A percentile compares a stretch with the other conserved stretches of the same genome.
Conservation (phyloP, 2,113 vertebrate genomes). For the Vulpes vulpes region DNA sequence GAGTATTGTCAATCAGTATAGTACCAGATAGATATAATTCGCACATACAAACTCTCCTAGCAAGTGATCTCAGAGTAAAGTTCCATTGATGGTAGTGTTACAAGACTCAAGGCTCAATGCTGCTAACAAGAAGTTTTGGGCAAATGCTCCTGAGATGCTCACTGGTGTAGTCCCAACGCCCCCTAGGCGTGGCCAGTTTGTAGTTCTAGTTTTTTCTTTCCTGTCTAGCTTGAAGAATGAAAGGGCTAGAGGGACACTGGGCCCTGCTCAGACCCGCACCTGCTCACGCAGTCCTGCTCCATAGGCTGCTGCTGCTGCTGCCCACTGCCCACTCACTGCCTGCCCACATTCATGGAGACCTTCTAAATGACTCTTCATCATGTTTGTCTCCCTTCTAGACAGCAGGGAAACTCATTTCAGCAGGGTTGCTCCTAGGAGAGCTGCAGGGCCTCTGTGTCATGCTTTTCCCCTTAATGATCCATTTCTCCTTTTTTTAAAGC, state of each 20-base stretch:
- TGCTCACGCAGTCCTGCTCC: background rate
- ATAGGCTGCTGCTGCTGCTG: no score
- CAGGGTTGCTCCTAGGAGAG: background rate
- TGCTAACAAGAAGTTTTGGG: background rate
- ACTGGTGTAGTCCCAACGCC: no score
- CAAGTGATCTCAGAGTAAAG: background rate
- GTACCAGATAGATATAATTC: background rate
- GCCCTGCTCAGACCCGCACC: background rate
- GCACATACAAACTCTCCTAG: background rate
- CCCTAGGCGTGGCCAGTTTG: background rate
- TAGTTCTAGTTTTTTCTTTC: background rate
- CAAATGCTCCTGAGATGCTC: background rate
- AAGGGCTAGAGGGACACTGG: background rate
- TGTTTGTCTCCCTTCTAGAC: background rate
- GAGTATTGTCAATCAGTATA: background rate
- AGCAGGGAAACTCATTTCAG: background rate
- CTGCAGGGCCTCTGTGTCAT: background rate
- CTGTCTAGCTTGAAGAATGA: background rate
- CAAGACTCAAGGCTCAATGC: background rate
- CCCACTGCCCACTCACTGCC: background rate
- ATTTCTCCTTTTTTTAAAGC: background rate
- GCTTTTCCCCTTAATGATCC: background rate
- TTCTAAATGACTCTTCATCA: background rate
- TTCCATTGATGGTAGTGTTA: background rate
- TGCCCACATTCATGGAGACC: background rate